These are phyloP conservation scores for Crypturellus tataupa DNA, from an alignment of 2,797 vertebrate species.

Conservation along the genomic window DNA sequence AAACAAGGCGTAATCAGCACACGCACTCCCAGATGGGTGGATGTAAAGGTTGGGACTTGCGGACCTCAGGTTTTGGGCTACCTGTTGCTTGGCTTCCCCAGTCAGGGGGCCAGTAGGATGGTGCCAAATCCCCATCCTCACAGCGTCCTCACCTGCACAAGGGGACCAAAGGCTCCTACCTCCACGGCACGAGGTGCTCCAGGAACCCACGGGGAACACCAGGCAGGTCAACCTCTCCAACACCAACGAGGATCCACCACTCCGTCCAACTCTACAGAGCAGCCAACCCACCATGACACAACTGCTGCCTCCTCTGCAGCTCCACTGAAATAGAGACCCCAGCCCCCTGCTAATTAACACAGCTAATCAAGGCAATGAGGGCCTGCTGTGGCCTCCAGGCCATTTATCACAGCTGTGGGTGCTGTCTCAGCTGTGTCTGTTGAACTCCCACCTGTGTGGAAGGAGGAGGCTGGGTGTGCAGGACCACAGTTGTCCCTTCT, in stretches of 20 bases:
- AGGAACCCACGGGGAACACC: not conserved
- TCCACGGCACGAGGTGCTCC: too few species aligned
- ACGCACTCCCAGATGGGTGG: not conserved
- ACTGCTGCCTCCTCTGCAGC: too few species aligned
- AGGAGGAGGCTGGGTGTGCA: not conserved
- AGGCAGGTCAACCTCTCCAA: not conserved
- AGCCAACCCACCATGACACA: too few species aligned
- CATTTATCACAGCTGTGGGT: too few species aligned
- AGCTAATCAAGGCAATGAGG: not conserved
- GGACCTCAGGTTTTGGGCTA: not conserved
- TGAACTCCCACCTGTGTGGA: fast-evolving
- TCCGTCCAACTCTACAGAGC: too few species aligned
- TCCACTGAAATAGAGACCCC: too few species aligned
- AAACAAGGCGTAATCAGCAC: not conserved
- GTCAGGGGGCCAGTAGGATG: too few species aligned
- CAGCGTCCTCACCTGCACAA: too few species aligned
- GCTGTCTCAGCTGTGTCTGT: too few species aligned
- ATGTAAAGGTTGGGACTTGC: not conserved
- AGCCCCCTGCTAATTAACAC: not conserved
- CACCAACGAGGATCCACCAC: too few species aligned
- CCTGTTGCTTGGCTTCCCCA: fast-evolving
- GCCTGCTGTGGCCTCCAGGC: not conserved
- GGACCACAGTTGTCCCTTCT: not conserved
- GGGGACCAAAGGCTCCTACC: too few species aligned
- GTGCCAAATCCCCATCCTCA: too few species aligned